Conservation (phyloP, 2,113 vertebrate genomes). For the Antechinus flavipes region DNA sequence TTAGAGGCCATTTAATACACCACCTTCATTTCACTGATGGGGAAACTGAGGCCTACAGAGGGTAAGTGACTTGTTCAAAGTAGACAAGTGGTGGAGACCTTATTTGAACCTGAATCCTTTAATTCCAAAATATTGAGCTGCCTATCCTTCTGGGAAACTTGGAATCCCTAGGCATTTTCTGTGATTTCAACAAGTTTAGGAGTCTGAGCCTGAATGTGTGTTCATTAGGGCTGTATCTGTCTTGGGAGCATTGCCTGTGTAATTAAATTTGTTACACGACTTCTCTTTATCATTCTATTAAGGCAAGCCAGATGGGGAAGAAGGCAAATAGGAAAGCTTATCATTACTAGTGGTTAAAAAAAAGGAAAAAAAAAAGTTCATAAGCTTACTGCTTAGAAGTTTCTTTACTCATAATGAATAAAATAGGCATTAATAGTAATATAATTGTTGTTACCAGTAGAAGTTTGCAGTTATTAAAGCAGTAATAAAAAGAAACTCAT, state of each 20-base stretch:
- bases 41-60: background rate
- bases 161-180: slow-evolving; percentile 26
- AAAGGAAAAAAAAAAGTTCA: slow-evolving; percentile 15
- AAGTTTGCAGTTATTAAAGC: slow-evolving; percentile 69
- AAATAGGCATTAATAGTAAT: slow-evolving; percentile 66
- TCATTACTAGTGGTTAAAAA: slow-evolving; percentile 53
- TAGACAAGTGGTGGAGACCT: background rate
- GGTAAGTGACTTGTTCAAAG: background rate
- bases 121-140: background rate
- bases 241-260: background rate
- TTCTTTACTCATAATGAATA: slow-evolving; percentile 68
- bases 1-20: background rate
- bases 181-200: slow-evolving; percentile 12
- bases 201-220: background rate
- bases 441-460: slow-evolving; percentile 61
- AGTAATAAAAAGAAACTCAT: slow-evolving; percentile 69
- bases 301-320: slow-evolving; percentile 32
- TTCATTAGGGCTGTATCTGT: slow-evolving; percentile 14
- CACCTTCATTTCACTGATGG: background rate
- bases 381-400: slow-evolving; percentile 49
- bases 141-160: background rate
- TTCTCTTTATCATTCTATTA: slow-evolving; percentile 52
- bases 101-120: background rate
- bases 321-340: slow-evolving; percentile 57
- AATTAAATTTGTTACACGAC: slow-evolving; percentile 57